phyloP scores from a whole-genome alignment of 2,797 vertebrate species.

The Gouania willdenowi region DNA sequence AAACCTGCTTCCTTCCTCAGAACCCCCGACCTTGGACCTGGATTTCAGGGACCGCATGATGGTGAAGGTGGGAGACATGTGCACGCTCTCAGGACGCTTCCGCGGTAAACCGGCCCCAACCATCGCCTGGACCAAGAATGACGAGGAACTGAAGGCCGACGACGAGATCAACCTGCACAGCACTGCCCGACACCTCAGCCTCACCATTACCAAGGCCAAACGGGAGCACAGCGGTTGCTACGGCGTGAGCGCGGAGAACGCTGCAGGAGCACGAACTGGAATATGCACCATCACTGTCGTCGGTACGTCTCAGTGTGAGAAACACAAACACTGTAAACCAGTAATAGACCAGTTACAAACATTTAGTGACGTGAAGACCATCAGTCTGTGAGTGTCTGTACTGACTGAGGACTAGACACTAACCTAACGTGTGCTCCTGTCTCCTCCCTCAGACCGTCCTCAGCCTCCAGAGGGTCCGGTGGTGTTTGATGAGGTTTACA shows the following conservation, averaged over 20 bases:
- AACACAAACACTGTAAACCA: no score
- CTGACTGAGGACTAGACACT: background rate
- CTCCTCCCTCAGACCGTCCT: slow-evolving; percentile 83
- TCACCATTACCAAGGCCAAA: slow-evolving; percentile 83
- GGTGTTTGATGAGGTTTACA: slow-evolving; percentile 90
- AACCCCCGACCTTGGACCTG: slow-evolving; percentile 89
- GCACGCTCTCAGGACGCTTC: slow-evolving; percentile 84
- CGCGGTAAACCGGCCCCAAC: slow-evolving; percentile 87
- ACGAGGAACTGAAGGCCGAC: slow-evolving; percentile 81
- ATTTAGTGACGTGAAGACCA: no score
- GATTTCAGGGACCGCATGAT: slow-evolving; percentile 90
- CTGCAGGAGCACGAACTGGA: slow-evolving; percentile 86
- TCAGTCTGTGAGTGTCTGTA: no score
- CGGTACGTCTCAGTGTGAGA: no score
- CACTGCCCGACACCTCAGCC: slow-evolving; percentile 78
- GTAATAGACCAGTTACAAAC: no score
- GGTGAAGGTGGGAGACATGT: slow-evolving; percentile 89
- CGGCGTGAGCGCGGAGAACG: slow-evolving; percentile 85
- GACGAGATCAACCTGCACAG: slow-evolving; percentile 81
- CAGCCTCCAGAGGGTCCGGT: slow-evolving; percentile 93
- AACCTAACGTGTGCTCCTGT: background rate
- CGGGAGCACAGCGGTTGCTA: slow-evolving; percentile 92
- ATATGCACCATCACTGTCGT: slow-evolving; percentile 88
- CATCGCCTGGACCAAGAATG: slow-evolving; percentile 89
- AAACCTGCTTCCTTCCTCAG: slow-evolving; percentile 49